A percentile compares a stretch with the other conserved stretches of the same genome.
These are phyloP conservation scores for Cantharis flavilabris DNA, from an alignment of 2,888 invertebrate species.

Conservation along the genomic window DNA sequence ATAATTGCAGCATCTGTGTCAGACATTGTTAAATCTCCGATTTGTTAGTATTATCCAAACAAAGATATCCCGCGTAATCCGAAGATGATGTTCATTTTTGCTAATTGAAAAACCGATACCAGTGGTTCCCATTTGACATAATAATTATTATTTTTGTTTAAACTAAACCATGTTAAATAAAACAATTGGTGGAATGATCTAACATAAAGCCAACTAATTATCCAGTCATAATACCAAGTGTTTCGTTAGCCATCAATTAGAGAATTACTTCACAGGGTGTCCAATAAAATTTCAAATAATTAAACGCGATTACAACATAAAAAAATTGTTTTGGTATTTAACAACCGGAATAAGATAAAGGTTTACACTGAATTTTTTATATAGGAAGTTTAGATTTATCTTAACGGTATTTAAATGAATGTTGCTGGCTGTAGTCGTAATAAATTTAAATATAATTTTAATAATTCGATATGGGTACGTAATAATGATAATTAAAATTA, in stretches of 20 bases:
- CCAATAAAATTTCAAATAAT: background rate
- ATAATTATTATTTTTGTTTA: background rate
- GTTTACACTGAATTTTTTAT: background rate
- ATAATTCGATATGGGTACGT: background rate
- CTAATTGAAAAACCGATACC: background rate
- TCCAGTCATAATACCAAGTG: background rate
- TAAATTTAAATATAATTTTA: background rate
- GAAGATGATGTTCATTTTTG: background rate
- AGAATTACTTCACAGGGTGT: background rate
- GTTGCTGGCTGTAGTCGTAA: background rate
- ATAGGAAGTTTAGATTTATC: background rate
- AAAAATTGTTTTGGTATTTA: background rate
- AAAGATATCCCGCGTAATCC: too few species aligned
- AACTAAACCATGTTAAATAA: background rate
- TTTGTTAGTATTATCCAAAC: background rate
- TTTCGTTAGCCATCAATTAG: background rate
- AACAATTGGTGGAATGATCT: background rate
- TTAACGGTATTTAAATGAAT: background rate
- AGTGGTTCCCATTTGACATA: background rate
- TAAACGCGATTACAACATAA: background rate
- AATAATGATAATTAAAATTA: background rate
- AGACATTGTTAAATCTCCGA: too few species aligned
- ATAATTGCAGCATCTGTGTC: too few species aligned
- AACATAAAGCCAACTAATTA: background rate
- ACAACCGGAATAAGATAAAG: background rate